These are phyloP conservation scores for Pseudochirops corinnae DNA, from an alignment of 2,797 vertebrate species.

Conservation along the genomic window DNA sequence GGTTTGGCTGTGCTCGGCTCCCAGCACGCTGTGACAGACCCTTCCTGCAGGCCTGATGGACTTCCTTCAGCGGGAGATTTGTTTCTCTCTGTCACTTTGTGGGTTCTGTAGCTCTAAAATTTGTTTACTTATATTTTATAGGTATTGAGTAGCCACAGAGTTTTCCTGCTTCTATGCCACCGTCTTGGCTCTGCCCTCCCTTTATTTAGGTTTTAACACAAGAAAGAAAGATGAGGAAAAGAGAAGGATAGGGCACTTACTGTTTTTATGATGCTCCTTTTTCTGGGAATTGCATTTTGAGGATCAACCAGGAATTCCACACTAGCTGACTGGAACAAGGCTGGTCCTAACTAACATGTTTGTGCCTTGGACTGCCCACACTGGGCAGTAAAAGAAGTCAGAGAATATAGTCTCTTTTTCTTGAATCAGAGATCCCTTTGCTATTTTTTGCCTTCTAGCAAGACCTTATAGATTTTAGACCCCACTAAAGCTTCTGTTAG, in stretches of 20 bases:
- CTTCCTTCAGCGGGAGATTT: no score
- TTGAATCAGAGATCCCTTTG: background rate
- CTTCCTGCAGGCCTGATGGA: no score
- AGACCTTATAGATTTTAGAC: background rate
- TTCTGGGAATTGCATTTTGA: background rate
- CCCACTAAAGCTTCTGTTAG: background rate
- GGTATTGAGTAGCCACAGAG: no score
- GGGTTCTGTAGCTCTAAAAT: no score
- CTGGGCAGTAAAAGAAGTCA: background rate
- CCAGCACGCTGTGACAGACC: no score
- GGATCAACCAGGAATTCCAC: background rate
- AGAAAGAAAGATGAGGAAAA: background rate
- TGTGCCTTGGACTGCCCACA: background rate
- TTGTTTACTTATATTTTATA: no score
- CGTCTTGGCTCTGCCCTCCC: no score
- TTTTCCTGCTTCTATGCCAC: no score
- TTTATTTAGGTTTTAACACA: background rate
- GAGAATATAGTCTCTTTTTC: background rate
- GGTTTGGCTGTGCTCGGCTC: no score
- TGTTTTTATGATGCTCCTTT: background rate
- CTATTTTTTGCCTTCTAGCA: background rate
- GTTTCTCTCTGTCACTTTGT: no score
- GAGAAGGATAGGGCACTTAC: background rate
- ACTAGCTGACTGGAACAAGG: background rate
- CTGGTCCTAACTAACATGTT: background rate